Conservation (phyloP, 2,113 vertebrate genomes). For the Thalassarche chlororhynchos region DNA sequence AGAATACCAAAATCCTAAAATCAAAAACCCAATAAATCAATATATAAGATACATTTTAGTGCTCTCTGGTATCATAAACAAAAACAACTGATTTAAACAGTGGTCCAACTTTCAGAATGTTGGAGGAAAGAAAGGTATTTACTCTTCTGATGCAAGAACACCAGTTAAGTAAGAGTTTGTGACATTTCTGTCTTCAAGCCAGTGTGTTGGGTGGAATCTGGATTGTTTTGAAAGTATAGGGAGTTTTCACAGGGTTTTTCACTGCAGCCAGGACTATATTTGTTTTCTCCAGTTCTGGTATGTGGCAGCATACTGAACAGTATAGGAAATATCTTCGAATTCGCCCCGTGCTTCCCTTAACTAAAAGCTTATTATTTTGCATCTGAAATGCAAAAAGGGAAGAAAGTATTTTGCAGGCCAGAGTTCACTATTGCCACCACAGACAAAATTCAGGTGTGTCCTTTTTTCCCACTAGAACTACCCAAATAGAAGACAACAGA, state of each 20-base stretch:
- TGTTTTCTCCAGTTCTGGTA: neutral
- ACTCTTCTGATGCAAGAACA: neutral
- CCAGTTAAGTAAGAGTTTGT: neutral
- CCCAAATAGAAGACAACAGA: neutral
- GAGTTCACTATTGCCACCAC: neutral
- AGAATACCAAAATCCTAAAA: neutral
- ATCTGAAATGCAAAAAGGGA: neutral
- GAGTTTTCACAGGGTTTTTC: neutral
- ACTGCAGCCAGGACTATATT: neutral
- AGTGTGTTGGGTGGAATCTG: neutral
- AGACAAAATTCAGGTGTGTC: neutral
- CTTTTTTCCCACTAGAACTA: neutral
- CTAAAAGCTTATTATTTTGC: neutral
- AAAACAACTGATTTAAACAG: neutral
- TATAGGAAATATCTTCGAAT: neutral
- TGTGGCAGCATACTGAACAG: rapidly evolving
- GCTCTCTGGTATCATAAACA: neutral
- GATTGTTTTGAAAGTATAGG: neutral
- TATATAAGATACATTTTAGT: neutral
- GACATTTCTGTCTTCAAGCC: neutral
- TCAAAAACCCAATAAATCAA: neutral
- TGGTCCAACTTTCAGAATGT: neutral
- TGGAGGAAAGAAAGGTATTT: neutral
- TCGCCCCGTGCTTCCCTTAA: rapidly evolving
- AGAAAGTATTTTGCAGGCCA: neutral